phyloP scores from a whole-genome alignment of 2,113 vertebrate genomes.

The Sebastes fasciatus region DNA sequence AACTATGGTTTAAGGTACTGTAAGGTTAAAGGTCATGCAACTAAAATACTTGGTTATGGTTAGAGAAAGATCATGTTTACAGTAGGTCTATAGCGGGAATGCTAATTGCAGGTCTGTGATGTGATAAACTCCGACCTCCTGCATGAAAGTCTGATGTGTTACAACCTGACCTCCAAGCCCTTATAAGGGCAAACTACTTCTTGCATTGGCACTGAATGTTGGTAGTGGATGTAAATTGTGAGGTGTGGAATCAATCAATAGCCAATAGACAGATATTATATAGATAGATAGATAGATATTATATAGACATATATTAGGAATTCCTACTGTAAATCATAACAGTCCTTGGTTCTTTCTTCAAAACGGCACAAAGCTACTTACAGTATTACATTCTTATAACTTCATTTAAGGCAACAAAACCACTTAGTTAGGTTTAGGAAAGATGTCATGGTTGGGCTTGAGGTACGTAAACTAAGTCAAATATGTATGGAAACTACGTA shows the following conservation, averaged over 20 bases:
- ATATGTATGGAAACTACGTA: no score
- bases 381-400: background rate
- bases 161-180: background rate
- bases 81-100: background rate
- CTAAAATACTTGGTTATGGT: background rate
- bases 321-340: background rate
- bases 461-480: no score
- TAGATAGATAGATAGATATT: no score
- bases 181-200: background rate
- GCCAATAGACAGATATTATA: no score
- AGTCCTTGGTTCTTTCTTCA: background rate
- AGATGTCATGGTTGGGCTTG: no score
- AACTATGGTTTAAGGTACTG: background rate
- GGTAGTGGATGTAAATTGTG: background rate
- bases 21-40: background rate
- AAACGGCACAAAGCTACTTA: background rate
- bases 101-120: no score
- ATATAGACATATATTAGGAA: background rate
- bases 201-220: background rate
- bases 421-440: no score
- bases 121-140: background rate
- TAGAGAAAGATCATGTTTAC: background rate
- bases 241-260: background rate
- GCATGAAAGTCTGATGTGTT: background rate
- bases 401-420: background rate